phyloP scores from a whole-genome alignment of 2,888 invertebrate species.

The Epinotia nisella region DNA sequence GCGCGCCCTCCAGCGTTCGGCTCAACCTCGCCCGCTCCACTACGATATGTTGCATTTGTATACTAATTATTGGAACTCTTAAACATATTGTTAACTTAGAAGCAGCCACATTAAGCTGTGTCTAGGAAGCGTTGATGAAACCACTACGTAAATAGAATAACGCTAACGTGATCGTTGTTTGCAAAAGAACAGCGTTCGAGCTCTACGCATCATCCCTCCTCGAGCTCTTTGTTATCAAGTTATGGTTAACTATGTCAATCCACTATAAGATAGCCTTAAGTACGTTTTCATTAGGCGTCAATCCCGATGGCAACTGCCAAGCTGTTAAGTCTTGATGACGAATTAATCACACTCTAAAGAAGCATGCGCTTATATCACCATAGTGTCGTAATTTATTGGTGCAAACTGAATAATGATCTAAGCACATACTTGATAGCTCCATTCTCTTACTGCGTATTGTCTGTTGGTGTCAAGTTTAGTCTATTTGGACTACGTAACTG shows the following conservation, averaged over 20 bases:
- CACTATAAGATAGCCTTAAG: slow-evolving; percentile 7
- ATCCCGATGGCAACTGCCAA: background rate
- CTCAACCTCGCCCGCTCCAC: slow-evolving; percentile 53
- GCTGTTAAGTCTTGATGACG: background rate
- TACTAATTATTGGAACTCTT: slow-evolving; percentile 55
- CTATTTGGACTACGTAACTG: slow-evolving; percentile 46
- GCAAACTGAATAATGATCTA: slow-evolving; percentile 14
- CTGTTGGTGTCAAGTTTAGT: slow-evolving; percentile 5
- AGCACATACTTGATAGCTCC: background rate
- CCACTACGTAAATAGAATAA: slow-evolving; percentile 38
- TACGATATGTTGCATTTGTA: slow-evolving; percentile 77
- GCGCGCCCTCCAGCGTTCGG: slow-evolving; percentile 65
- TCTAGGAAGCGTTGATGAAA: slow-evolving; percentile 37
- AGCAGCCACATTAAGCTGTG: slow-evolving; percentile 41
- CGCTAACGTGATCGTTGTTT: slow-evolving; percentile 40
- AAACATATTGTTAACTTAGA: slow-evolving; percentile 39
- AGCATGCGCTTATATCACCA: slow-evolving; percentile 6
- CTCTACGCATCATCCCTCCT: slow-evolving; percentile 4
- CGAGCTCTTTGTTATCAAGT: slow-evolving; percentile 2
- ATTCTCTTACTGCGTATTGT: background rate
- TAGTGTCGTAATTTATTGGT: slow-evolving; percentile 16
- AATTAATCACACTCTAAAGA: background rate
- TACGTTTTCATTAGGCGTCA: slow-evolving; percentile 2
- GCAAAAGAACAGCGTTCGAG: slow-evolving; percentile 36
- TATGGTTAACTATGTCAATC: slow-evolving; percentile 8